phyloP scores from a whole-genome alignment of 92 coral and sea anemone genomes.

The Anthopleura xanthogrammica region DNA sequence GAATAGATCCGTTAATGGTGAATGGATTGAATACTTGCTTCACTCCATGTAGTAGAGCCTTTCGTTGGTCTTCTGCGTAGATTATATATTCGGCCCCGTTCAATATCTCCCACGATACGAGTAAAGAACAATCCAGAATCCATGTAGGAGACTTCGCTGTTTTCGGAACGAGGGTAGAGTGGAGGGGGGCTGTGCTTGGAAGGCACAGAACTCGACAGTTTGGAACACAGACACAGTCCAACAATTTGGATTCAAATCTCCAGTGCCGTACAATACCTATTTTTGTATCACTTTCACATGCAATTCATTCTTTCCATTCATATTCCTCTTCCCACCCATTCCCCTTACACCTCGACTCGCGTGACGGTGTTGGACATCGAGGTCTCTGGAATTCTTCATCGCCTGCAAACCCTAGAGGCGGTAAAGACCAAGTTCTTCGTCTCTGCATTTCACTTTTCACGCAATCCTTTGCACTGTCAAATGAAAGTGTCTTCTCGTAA shows the following conservation, averaged over 20 bases:
- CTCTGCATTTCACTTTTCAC: not conserved
- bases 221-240: too few relatives aligned
- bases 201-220: too few relatives aligned
- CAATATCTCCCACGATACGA: too few relatives aligned
- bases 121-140: too few relatives aligned
- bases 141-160: too few relatives aligned
- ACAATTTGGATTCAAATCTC: too few relatives aligned
- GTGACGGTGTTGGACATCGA: constrained; percentile 18
- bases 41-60: not conserved
- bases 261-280: too few relatives aligned
- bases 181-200: too few relatives aligned
- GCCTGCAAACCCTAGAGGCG: constrained; percentile 9
- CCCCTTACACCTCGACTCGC: not conserved
- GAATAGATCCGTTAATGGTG: not conserved
- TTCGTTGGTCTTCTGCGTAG: too few relatives aligned
- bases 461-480: not conserved
- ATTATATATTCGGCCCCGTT: too few relatives aligned
- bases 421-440: constrained; percentile 3
- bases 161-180: too few relatives aligned
- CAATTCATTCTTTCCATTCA: not conserved
- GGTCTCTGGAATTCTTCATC: constrained; percentile 8
- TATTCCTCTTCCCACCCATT: not conserved
- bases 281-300: too few relatives aligned
- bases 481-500: not conserved
- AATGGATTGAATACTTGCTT: not conserved